These are phyloP conservation scores for Machimus atricapillus DNA, from an alignment of 2,888 invertebrate species.

Conservation along the genomic window DNA sequence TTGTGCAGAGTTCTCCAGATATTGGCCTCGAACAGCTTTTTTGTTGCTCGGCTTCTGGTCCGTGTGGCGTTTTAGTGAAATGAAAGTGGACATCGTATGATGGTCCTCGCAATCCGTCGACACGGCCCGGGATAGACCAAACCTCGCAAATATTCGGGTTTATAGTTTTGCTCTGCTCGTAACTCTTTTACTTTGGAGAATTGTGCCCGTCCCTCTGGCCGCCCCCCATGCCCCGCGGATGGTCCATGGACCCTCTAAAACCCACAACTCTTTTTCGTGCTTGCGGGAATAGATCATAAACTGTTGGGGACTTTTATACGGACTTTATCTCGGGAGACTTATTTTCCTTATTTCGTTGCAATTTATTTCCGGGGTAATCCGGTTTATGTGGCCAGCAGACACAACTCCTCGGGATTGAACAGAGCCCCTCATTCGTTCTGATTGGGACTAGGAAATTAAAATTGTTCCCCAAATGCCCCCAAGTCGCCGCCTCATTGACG, in stretches of 20 bases:
- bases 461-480: neutral
- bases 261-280: constrained; percentile 14
- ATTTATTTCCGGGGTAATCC: constrained; percentile 35
- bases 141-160: constrained; percentile 18
- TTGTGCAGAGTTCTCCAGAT: constrained; percentile 28
- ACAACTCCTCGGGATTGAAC: neutral
- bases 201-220: neutral
- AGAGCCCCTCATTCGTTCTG: neutral
- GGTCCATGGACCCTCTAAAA: neutral
- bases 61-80: constrained; percentile 14
- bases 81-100: constrained; percentile 27
- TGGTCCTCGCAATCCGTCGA: constrained; percentile 21
- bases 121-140: neutral
- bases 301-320: constrained; percentile 17
- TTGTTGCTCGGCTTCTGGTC: constrained; percentile 8
- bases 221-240: neutral
- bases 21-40: constrained; percentile 14
- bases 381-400: constrained; percentile 18
- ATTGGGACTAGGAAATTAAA: neutral
- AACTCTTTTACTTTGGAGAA: constrained; percentile 20
- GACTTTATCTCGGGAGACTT: constrained; percentile 3
- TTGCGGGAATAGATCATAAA: constrained; percentile 33
- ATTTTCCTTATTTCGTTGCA: constrained; percentile 23
- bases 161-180: constrained; percentile 35
- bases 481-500: neutral